A percentile compares a stretch with the other conserved stretches of the same genome.
Evolutionary conservation across 2,113 vertebrate genomes (phyloP).

Genomic region (Trachemys scripta): DNA sequence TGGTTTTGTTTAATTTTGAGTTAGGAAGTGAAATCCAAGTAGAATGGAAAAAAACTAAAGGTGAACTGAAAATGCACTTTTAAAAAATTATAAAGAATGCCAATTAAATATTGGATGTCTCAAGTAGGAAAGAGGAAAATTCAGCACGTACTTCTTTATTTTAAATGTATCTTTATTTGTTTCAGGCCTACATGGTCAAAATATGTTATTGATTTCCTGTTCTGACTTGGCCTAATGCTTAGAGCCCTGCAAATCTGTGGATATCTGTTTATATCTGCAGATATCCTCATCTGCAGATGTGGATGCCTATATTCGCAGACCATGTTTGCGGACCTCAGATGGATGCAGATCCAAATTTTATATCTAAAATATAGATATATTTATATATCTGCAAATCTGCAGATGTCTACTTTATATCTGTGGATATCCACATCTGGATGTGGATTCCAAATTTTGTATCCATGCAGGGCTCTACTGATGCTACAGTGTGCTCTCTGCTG

Average conservation of each 20-base stretch:
- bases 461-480: not conserved
- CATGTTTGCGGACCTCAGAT: too few species aligned
- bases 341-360: too few species aligned
- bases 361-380: too few species aligned
- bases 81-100: not conserved
- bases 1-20: constrained; percentile 42
- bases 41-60: constrained; percentile 41
- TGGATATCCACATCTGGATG: too few species aligned
- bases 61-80: not conserved
- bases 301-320: too few species aligned
- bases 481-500: constrained; percentile 68
- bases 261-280: too few species aligned
- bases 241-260: too few species aligned
- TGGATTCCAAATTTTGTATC: too few species aligned
- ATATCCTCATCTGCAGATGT: too few species aligned
- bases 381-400: too few species aligned
- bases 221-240: constrained; percentile 56
- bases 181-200: constrained; percentile 24
- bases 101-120: constrained; percentile 32
- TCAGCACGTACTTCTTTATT: constrained; percentile 36
- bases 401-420: too few species aligned
- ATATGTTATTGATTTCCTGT: constrained; percentile 46
- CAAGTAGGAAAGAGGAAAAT: constrained; percentile 4
- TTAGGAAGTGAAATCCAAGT: constrained; percentile 25
- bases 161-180: constrained; percentile 54